Evolutionary conservation across 37 sponge, comb jelly and placozoan genomes (phyloP).

Genomic region (Geodia barretti): DNA sequence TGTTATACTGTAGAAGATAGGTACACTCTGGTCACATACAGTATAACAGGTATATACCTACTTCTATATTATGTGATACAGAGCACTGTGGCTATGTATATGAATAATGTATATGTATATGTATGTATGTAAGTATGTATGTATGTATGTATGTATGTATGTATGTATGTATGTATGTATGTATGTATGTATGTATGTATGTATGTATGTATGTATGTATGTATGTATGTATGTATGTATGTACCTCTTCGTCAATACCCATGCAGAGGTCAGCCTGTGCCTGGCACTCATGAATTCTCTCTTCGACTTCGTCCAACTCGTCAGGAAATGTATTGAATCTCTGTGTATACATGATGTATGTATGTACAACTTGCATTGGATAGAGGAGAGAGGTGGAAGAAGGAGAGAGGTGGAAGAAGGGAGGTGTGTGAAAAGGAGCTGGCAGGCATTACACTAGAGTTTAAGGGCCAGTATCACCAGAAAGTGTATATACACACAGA

Average conservation of each 20-base stretch:
- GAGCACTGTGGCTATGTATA: too few relatives aligned
- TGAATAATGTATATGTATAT: too few relatives aligned
- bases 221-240: too few relatives aligned
- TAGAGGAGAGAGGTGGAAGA: background rate
- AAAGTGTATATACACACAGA: constrained; percentile 41
- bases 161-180: constrained; percentile 3
- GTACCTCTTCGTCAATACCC: constrained; percentile 49
- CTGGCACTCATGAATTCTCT: constrained; percentile 62
- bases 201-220: constrained; percentile 24
- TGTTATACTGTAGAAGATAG: too few relatives aligned
- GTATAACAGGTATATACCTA: too few relatives aligned
- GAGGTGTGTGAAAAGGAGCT: background rate
- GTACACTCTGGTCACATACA: too few relatives aligned
- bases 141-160: constrained; percentile 13
- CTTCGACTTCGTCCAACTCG: constrained; percentile 47
- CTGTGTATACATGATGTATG: too few relatives aligned
- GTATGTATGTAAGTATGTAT: too few relatives aligned
- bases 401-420: background rate
- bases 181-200: constrained; percentile 4
- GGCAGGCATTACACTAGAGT: background rate
- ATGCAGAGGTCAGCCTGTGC: constrained; percentile 73
- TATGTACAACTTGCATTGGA: background rate
- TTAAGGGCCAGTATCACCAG: background rate
- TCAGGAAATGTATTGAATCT: constrained; percentile 29
- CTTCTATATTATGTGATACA: too few relatives aligned